These are phyloP conservation scores for Druon quercuslanigerum DNA, from an alignment of 1,140 invertebrate genomes.

Conservation along the genomic window DNA sequence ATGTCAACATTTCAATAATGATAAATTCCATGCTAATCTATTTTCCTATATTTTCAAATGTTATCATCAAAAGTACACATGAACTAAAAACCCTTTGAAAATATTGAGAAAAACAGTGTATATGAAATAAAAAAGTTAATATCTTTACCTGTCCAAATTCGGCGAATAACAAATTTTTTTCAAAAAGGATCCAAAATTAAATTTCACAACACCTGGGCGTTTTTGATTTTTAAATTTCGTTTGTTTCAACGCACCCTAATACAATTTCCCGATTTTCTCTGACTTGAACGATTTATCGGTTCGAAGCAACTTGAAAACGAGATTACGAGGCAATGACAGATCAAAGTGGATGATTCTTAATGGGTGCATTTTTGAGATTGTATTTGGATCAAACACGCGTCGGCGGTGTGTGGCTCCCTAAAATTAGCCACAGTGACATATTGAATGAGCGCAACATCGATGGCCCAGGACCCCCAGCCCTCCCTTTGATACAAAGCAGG, in stretches of 20 bases:
- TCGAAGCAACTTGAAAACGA: constrained; percentile 33
- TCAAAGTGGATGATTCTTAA: constrained; percentile 27
- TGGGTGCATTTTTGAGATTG: constrained; percentile 45
- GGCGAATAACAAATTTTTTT: too few species aligned
- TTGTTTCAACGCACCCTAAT: not conserved
- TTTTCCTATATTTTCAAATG: too few species aligned
- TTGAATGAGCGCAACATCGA: constrained; percentile 59
- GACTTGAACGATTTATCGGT: constrained; percentile 33
- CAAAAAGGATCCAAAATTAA: too few species aligned
- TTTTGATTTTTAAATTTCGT: too few species aligned
- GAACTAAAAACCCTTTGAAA: too few species aligned
- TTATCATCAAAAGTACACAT: too few species aligned
- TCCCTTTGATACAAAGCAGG: constrained; percentile 44
- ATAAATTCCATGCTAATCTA: too few species aligned
- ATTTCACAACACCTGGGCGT: too few species aligned
- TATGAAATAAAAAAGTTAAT: too few species aligned
- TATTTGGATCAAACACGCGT: constrained; percentile 51
- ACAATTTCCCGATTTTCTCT: constrained; percentile 36
- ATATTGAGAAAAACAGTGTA: too few species aligned
- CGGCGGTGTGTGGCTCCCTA: constrained; percentile 56
- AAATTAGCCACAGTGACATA: constrained; percentile 76
- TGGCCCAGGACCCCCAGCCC: constrained; percentile 37
- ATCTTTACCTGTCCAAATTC: too few species aligned
- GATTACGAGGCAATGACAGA: constrained; percentile 50
- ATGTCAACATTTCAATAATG: too few species aligned